phyloP scores from a whole-genome alignment of 2,113 vertebrate species.

The Muscicapa adusta region DNA sequence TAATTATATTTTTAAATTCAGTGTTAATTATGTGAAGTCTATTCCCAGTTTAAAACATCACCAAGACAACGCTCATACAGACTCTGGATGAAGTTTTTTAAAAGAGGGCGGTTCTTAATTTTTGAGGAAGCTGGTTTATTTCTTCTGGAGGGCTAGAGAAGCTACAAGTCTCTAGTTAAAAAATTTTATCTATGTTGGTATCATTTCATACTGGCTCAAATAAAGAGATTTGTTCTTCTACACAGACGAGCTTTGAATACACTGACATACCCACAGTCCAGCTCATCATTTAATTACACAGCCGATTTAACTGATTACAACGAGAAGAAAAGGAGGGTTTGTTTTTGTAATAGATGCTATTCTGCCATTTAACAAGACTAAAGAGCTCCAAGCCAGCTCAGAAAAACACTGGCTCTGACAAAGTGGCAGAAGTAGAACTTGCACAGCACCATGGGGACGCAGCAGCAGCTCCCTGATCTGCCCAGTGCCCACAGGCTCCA shows the following conservation, averaged over 20 bases:
- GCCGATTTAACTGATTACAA: constrained; percentile 12
- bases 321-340: neutral
- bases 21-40: neutral
- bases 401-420: neutral
- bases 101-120: fast-evolving
- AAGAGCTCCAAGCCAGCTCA: neutral
- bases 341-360: neutral
- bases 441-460: neutral
- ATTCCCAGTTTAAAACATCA: neutral
- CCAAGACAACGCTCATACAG: neutral
- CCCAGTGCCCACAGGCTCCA: neutral
- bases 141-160: neutral
- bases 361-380: neutral
- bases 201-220: neutral
- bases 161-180: neutral
- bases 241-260: neutral
- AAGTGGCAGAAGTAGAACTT: neutral
- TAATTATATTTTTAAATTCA: neutral
- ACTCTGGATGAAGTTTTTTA: neutral
- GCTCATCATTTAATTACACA: constrained; percentile 33
- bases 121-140: neutral
- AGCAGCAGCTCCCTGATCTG: neutral
- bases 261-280: neutral
- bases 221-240: neutral
- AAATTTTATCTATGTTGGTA: neutral